Conservation (phyloP, 1,140 invertebrate species). For the Nomia melanderi region DNA sequence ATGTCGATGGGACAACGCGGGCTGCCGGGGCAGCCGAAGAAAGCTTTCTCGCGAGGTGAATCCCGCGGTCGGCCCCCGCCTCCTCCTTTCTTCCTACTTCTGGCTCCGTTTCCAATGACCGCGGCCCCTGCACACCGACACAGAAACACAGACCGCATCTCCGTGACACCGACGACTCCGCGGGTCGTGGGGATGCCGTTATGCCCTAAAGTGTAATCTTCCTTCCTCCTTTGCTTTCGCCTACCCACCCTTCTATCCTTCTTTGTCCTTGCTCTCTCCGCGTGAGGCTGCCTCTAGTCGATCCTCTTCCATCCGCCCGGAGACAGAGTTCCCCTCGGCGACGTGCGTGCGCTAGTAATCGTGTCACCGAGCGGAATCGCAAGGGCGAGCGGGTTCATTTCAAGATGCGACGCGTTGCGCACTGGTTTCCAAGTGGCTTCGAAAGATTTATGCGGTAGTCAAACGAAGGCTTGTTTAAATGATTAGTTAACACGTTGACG, state of each 20-base stretch:
- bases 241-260: not conserved
- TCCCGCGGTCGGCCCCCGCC: slow-evolving; percentile 27
- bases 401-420: too few relatives aligned
- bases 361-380: too few relatives aligned
- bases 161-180: slow-evolving; percentile 58
- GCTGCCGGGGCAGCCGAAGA: slow-evolving; percentile 47
- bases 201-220: slow-evolving; percentile 76
- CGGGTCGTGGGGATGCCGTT: slow-evolving; percentile 73
- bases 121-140: slow-evolving; percentile 11
- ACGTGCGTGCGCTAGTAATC: too few relatives aligned
- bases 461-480: too few relatives aligned
- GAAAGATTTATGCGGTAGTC: too few relatives aligned
- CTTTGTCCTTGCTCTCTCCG: not conserved
- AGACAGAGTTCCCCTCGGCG: too few relatives aligned
- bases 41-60: not conserved
- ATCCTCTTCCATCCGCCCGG: too few relatives aligned
- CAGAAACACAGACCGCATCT: slow-evolving; percentile 26
- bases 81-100: slow-evolving; percentile 11
- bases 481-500: too few relatives aligned
- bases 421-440: too few relatives aligned
- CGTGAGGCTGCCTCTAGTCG: too few relatives aligned
- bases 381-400: too few relatives aligned
- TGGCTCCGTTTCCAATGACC: slow-evolving; percentile 12
- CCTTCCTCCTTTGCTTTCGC: slow-evolving; percentile 26
- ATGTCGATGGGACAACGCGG: slow-evolving; percentile 64